Evolutionary conservation across 92 coral and sea anemone species (phyloP).

Genomic region (Anthopleura xanthogrammica): DNA sequence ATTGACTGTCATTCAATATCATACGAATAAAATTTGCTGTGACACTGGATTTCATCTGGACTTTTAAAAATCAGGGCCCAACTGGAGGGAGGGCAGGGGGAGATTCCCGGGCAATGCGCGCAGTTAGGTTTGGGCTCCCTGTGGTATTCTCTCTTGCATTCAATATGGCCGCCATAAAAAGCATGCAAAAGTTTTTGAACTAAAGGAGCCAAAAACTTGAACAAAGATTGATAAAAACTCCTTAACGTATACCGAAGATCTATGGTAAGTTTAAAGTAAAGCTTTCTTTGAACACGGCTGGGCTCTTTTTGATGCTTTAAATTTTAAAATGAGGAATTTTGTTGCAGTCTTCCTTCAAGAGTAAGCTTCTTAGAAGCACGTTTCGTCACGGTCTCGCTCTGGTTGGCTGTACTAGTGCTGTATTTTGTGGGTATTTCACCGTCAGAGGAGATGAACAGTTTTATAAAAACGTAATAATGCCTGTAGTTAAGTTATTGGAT

Average conservation of each 20-base stretch:
- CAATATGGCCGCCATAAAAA: background rate
- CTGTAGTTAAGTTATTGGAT: constrained; percentile 58
- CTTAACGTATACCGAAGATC: background rate
- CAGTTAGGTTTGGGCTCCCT: background rate
- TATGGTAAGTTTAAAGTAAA: background rate
- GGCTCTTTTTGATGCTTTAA: background rate
- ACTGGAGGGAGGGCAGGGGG: no score
- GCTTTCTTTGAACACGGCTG: background rate
- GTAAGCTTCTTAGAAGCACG: constrained; percentile 49
- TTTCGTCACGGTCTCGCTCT: constrained; percentile 62
- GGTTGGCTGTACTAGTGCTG: constrained; percentile 65
- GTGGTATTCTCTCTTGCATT: background rate
- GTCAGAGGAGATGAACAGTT: constrained; percentile 78
- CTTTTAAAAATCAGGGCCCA: no score
- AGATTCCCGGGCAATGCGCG: background rate
- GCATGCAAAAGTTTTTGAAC: no score
- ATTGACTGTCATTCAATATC: no score
- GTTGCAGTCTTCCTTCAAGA: constrained; percentile 42
- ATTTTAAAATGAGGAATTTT: background rate
- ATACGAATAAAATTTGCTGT: no score
- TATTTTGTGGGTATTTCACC: constrained; percentile 60
- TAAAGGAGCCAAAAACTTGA: background rate
- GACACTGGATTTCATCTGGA: no score
- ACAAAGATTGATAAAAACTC: background rate
- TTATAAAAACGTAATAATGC: constrained; percentile 75